Percentiles rank a stretch among this genome's conserved stretches.
Evolutionary conservation across 2,888 invertebrate genomes (phyloP).

Genomic region (Scotopteryx bipunctaria): DNA sequence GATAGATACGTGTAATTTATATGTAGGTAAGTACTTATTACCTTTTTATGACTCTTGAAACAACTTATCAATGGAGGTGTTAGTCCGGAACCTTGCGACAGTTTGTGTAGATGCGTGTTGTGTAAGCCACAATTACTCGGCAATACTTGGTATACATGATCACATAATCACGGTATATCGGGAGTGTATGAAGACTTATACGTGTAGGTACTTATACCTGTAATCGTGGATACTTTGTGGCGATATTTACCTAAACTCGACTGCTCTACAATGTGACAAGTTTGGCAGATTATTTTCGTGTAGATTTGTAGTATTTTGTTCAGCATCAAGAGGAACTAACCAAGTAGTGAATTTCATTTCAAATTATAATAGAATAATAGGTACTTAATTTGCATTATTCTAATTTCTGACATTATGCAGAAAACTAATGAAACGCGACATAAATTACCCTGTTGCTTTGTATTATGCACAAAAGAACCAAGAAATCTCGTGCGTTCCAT

Average conservation of each 20-base stretch:
- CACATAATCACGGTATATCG: not conserved
- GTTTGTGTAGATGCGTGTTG: constrained; percentile 29
- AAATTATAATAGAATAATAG: not conserved
- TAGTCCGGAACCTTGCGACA: constrained; percentile 20
- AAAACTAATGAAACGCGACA: not conserved
- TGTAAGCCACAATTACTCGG: constrained; percentile 31
- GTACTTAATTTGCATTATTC: too few relatives aligned
- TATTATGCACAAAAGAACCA: constrained; percentile 26
- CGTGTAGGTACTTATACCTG: constrained; percentile 14
- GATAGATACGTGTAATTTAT: too few relatives aligned
- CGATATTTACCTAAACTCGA: not conserved
- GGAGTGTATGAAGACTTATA: constrained; percentile 32
- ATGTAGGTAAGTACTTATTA: too few relatives aligned
- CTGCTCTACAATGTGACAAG: not conserved
- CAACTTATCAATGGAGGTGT: constrained; percentile 16
- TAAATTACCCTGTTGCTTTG: constrained; percentile 9
- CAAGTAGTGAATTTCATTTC: not conserved
- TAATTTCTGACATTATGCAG: too few relatives aligned
- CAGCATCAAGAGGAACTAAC: too few relatives aligned
- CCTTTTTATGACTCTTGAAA: not conserved
- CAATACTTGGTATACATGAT: constrained; percentile 11
- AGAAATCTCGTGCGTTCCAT: constrained; percentile 19
- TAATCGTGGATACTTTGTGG: constrained; percentile 25
- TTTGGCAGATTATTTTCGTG: too few relatives aligned
- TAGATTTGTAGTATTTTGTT: too few relatives aligned